These are phyloP conservation scores for Mermis nigrescens DNA, from an alignment of 2,888 invertebrate genomes.

Conservation along the genomic window DNA sequence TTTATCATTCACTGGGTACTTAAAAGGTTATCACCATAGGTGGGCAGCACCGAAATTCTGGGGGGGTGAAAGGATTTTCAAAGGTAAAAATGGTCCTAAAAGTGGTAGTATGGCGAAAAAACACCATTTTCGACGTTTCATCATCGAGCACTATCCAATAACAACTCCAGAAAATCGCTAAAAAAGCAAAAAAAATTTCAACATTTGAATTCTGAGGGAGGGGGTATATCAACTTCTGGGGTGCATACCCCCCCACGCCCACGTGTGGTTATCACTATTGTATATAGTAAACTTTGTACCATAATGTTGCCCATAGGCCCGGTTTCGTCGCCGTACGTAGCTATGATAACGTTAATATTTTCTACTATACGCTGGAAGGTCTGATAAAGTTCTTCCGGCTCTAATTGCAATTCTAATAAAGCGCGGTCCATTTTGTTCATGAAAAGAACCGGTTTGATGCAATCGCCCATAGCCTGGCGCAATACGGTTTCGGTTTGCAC, in stretches of 20 bases:
- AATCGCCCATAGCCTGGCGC: slow-evolving; percentile 97
- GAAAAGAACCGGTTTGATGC: slow-evolving; percentile 98
- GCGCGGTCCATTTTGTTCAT: slow-evolving; percentile 99
- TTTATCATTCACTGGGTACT: no score
- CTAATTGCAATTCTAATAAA: slow-evolving; percentile 66
- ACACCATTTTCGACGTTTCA: slow-evolving; percentile 5
- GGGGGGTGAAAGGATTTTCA: not conserved
- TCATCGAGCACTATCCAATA: not conserved
- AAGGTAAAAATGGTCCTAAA: not conserved
- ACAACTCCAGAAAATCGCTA: no score
- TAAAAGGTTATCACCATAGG: not conserved
- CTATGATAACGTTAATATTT: slow-evolving; percentile 98
- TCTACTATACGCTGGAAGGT: slow-evolving; percentile 94
- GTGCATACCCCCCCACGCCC: no score
- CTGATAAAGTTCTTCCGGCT: slow-evolving; percentile 87
- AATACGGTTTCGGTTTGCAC: slow-evolving; percentile 99
- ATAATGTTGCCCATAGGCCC: slow-evolving; percentile 98
- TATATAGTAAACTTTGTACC: slow-evolving; percentile 40
- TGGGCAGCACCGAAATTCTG: no score
- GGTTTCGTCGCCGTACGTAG: slow-evolving; percentile 87
- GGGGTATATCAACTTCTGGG: no score
- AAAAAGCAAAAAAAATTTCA: no score
- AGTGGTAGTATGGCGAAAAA: not conserved
- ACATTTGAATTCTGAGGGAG: no score
- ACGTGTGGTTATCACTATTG: no score